Evolutionary conservation across 2,888 invertebrate species (phyloP), one percentile per base, ranked within the genome.

Genomic region (Dinocampus coccinellae): DNA sequence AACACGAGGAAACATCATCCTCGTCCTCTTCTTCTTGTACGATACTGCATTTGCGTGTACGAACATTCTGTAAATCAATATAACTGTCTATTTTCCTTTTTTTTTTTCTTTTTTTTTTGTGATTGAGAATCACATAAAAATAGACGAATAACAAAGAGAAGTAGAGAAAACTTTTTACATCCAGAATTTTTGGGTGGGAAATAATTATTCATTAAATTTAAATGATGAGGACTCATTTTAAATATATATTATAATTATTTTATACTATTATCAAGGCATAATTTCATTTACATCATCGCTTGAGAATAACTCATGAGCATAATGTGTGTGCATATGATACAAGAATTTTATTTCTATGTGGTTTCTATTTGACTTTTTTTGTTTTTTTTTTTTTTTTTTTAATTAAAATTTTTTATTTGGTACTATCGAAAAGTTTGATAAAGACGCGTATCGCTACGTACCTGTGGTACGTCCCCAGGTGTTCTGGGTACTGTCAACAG

Each of bases 1-100:
- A 89, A 78, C 90, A 90, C 76, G 91, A 84, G 53, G 90, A 87
- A 75, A 89, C 90, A 79, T 94, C 96, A 82, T 97, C 97, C 83
- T 95, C 94, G 82, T 96, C 97, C 80, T 97, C 97, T 85, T 97
- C 97, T 84, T 95, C 95, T 80, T 95, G 94, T 24, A 97, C 97
- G 81, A 97, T 96, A 83, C 96, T 96, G 89, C 96, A 97, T 84
- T 97, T 97, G 64, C 96, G 91, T 26, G 92, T 92, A 64, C 95
- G 90, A 90, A 92, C 88, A 70, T 87, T 88, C 86, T 88, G 77
- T 53, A 80, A 82, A 67, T 36, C 76, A 58, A 69, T 73, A 76
- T 62, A 76, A 70, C 61, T 68, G 42, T 66, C 71, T 65, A 20
- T 66, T 52, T 39, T 24, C 53, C 7, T 47, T 36, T 47, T 47